Evolutionary conservation across 1,140 invertebrate genomes (phyloP), one percentile per base, ranked within the genome.

Genomic region (Mylabris phalerata): DNA sequence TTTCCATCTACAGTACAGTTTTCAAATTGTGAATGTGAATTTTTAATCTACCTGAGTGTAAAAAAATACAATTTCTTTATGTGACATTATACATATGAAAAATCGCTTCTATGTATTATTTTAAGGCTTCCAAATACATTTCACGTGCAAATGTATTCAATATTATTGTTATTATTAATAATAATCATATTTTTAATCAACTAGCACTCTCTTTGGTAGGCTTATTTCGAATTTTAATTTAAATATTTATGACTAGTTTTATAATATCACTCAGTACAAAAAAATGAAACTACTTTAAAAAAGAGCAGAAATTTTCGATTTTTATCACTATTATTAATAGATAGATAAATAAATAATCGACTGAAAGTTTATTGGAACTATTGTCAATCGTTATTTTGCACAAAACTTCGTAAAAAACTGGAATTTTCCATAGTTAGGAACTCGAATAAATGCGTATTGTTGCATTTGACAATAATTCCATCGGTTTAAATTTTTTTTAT

Each of bases 181-280:
- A 13, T 19, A 19, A 19, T 19, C 19, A 19, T 62, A 62, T 57
- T 42, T 50, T 68, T 62, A 67, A 65, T 70, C 59, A 72, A 72
- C 68, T 72, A 72, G 70, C 62, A 69, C 65, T 63, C 62, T 72
- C 70, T 72, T 72, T 72, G 70, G 70, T 72, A 70, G 65, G 67
- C 70, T 70, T 72, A 65, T 63, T 60, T 59, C 63, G 32, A 32
- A 5, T 32, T 7, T 32, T 32, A 7, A 32, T 32, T 32, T 66
- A 65, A 63, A 64, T 68, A 60, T 60, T 59, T 65, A 68, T 72
- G 70, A 72, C 70, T 72, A 72, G 70, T 70, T 66, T 65, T 57
- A 67, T 66, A 64, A 69, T 72, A 72, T 72, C 70, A 72, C 70
- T 71, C 63, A 62, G 62, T 63, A 64, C 65, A 55, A 25, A 43